Conservation (phyloP, 2,113 vertebrate species). For the Cyprinus carpio region DNA sequence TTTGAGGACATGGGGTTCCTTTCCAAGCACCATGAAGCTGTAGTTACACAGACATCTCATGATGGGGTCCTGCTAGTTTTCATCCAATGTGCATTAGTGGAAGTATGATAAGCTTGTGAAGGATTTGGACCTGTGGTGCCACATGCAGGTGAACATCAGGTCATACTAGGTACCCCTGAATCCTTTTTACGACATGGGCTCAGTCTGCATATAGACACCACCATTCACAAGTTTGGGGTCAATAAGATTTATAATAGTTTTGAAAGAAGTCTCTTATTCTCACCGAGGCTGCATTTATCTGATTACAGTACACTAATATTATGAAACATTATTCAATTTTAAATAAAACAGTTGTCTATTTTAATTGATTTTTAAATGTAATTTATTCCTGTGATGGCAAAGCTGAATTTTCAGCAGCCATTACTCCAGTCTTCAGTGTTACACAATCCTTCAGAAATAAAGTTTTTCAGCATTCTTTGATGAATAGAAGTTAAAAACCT, state of each 20-base stretch:
- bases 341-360: not conserved
- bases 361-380: not conserved
- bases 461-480: not conserved
- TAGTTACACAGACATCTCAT: not conserved
- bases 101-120: not conserved
- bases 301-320: not conserved
- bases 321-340: not conserved
- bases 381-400: not conserved
- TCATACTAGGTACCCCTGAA: not conserved
- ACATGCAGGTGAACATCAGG: not conserved
- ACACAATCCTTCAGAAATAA: not conserved
- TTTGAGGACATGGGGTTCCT: constrained; percentile 12
- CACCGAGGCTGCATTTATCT: not conserved
- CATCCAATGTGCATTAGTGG: not conserved
- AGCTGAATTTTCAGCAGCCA: not conserved
- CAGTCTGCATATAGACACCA: not conserved
- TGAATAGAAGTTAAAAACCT: not conserved
- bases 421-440: not conserved
- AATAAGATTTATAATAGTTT: not conserved
- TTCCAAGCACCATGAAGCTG: not conserved
- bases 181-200: not conserved
- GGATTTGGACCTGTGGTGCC: not conserved
- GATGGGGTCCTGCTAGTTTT: not conserved
- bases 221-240: not conserved
- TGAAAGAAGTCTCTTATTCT: not conserved